A percentile compares a stretch with the other conserved stretches of the same genome.
Conservation (phyloP, 2,113 vertebrate species). For the Macheiramphus alcinus region DNA sequence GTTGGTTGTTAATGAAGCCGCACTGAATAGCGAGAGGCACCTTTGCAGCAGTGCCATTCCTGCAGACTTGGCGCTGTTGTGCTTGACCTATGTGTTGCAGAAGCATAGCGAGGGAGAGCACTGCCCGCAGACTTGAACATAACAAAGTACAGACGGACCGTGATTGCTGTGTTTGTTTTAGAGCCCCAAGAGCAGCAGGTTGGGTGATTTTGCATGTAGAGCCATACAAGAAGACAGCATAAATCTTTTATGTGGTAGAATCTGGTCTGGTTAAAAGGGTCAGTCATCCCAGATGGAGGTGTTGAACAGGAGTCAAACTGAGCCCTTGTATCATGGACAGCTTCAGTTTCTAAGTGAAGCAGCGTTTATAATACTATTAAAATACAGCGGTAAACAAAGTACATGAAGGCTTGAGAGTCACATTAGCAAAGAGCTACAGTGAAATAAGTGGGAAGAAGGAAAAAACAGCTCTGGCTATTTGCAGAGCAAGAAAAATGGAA, state of each 20-base stretch:
- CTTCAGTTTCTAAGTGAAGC: not conserved
- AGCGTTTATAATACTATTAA: slow-evolving; percentile 1
- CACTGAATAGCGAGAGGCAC: not conserved
- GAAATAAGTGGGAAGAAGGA: not conserved
- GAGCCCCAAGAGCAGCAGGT: not conserved
- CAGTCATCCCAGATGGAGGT: not conserved
- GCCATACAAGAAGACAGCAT: not conserved
- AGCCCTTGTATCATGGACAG: not conserved
- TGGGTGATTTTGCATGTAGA: not conserved
- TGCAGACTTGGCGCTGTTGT: fast-evolving
- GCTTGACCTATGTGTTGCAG: not conserved
- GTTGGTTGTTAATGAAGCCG: not conserved
- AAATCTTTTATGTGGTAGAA: not conserved
- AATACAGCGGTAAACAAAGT: slow-evolving; percentile 14
- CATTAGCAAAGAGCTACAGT: not conserved
- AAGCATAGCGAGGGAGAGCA: not conserved
- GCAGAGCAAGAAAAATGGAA: not conserved
- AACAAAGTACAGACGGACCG: not conserved
- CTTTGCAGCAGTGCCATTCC: not conserved
- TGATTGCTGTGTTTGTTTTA: not conserved
- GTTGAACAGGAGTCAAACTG: not conserved
- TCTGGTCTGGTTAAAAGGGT: not conserved
- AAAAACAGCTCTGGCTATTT: not conserved
- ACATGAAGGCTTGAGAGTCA: slow-evolving; percentile 13
- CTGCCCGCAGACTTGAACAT: fast-evolving